Evolutionary conservation across 2,797 vertebrate species (phyloP).

Genomic region (Lacerta viridis): DNA sequence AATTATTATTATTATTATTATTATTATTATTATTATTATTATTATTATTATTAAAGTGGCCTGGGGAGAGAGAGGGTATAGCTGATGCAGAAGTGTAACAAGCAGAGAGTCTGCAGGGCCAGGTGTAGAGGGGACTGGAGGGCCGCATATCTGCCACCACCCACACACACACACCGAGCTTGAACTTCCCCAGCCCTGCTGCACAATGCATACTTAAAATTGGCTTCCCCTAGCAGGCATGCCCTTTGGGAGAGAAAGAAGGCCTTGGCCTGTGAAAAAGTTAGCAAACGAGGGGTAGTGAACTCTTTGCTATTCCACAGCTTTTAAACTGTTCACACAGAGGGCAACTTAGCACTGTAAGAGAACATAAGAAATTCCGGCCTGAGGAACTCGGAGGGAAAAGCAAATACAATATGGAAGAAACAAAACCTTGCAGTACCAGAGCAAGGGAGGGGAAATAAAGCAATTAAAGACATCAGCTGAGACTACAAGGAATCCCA

Average conservation of each 20-base stretch:
- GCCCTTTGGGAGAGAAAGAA: not conserved
- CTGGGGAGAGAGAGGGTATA: no score
- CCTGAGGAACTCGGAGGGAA: conserved; percentile 47
- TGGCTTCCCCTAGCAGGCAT: not conserved
- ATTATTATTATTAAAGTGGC: no score
- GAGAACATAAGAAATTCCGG: conserved; percentile 18
- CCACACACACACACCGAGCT: no score
- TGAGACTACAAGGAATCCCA: conserved; percentile 60
- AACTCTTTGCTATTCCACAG: not conserved
- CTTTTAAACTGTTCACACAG: not conserved
- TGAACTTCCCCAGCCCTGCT: no score
- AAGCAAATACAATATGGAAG: conserved; percentile 48
- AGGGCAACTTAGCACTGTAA: conserved; percentile 16
- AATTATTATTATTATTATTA: no score
- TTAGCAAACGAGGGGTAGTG: not conserved
- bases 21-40: no score
- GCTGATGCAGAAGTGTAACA: no score
- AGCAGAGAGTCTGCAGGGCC: no score
- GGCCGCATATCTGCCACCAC: no score
- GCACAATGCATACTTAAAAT: not conserved
- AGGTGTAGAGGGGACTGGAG: no score
- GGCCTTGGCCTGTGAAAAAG: no score
- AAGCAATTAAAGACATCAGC: conserved; percentile 59
- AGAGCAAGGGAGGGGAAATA: not conserved
- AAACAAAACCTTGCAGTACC: conserved; percentile 40